phyloP scores from a whole-genome alignment of 2,113 vertebrate genomes.

The Upupa epops region DNA sequence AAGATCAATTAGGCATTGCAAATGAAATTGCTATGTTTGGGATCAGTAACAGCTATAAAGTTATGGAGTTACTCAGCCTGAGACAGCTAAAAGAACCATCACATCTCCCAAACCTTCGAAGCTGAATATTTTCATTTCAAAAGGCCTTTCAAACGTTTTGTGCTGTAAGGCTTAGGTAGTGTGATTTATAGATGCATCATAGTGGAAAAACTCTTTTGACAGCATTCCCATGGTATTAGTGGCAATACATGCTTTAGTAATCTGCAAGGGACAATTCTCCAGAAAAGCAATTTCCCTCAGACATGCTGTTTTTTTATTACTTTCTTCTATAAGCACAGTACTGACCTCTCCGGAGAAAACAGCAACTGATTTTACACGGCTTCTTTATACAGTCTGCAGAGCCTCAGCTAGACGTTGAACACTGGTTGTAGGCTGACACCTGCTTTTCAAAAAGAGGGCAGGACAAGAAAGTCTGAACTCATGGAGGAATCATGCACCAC shows the following conservation, averaged over 20 bases:
- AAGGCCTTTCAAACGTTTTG: constrained; percentile 44
- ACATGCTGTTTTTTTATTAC: constrained; percentile 50
- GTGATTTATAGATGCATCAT: constrained; percentile 52
- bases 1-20: constrained; percentile 3
- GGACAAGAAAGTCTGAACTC: neutral
- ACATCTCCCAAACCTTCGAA: neutral
- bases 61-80: neutral
- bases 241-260: constrained; percentile 51
- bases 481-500: neutral
- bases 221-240: constrained; percentile 46
- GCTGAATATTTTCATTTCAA: constrained; percentile 46
- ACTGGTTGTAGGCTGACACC: constrained; percentile 42
- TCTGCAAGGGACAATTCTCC: constrained; percentile 58
- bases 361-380: constrained; percentile 48
- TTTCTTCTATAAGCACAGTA: constrained; percentile 56
- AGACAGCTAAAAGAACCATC: constrained; percentile 26
- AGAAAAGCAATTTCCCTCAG: constrained; percentile 66
- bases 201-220: constrained; percentile 61
- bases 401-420: constrained; percentile 30
- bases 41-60: constrained; percentile 9
- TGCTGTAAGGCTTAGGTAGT: constrained; percentile 35
- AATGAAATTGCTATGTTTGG: constrained; percentile 22
- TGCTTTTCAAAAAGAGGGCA: constrained; percentile 53
- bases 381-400: constrained; percentile 25
- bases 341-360: constrained; percentile 45